Evolutionary conservation across 2,888 invertebrate genomes (phyloP), one percentile per base, ranked within the genome.

Genomic region (Lymantria dispar): DNA sequence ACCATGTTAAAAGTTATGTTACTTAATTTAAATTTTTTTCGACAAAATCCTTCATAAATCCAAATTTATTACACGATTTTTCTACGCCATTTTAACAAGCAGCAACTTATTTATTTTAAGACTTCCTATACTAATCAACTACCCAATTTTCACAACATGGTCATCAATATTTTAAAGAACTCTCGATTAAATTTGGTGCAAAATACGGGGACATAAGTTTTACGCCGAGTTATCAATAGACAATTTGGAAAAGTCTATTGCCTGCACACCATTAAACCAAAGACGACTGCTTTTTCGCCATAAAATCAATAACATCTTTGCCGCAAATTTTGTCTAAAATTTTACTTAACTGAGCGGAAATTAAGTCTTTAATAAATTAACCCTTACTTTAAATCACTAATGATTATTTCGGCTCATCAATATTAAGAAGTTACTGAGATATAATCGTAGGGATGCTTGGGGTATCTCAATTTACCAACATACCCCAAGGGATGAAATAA

Each of bases 401-500:
- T 63, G 64, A 66, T 68, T 64, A 68, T 68, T 65, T 65, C 53
- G 49, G 55, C 69, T 70, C 70, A 74, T 74, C 73, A 72, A 74
- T 74, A 68, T 68, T 74, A 70, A 66, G 63, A 64, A 67, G 67
- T 64, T 72, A 61, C 62, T 56, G 54, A 53, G 59, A 55, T 60
- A 70, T 70, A 70, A 64, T 64, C 63, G 63, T 54, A 57, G 64
- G 68, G 70, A 63, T 64, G 62, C 50, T 60, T 60, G 62, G 60
- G 54, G 57, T 57, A 52, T 54, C 58, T 47, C 42, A 55, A 48
- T 76, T 76, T 74, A 68, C 64, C 64, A 69, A 60, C 67, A 62
- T 54, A 64, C 70, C 68, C 54, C 38, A 56, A 69, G 78, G 74
- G 68, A 72, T 68, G 66, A 68, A 72, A 74, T 76, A 76, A 78